A percentile compares a stretch with the other conserved stretches of the same genome.
phyloP scores from a whole-genome alignment of 37 sponge, comb jelly and placozoan species.

The Agelas oroides region DNA sequence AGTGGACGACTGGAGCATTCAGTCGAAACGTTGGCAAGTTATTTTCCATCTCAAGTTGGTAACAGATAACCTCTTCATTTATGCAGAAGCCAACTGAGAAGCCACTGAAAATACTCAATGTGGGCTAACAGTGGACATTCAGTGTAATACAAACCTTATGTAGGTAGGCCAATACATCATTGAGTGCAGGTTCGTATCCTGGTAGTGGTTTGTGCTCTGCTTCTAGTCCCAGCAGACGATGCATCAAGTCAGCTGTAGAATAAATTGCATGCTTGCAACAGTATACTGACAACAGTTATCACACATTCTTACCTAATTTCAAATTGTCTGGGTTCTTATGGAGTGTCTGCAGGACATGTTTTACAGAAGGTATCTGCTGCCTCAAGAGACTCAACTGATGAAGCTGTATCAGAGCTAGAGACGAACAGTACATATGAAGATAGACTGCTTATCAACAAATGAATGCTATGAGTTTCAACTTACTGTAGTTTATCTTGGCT shows the following conservation, averaged over 20 bases:
- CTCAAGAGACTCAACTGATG: constrained; percentile 7
- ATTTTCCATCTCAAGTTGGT: no score
- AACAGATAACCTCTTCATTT: no score
- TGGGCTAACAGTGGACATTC: not conserved
- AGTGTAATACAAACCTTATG: constrained; percentile 28
- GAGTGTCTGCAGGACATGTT: constrained; percentile 3
- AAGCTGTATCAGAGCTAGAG: constrained; percentile 2
- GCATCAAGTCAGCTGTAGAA: constrained; percentile 13
- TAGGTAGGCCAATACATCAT: constrained; percentile 24
- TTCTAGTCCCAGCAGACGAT: constrained; percentile 44
- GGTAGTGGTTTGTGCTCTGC: constrained; percentile 42
- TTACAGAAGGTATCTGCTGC: constrained; percentile 25
- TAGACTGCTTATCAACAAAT: not conserved
- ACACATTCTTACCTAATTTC: no score
- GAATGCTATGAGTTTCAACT: no score
- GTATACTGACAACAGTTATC: no score
- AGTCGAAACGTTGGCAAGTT: no score
- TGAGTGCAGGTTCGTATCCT: constrained; percentile 26
- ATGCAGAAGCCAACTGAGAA: no score
- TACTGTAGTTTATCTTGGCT: constrained; percentile 26
- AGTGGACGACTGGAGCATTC: no score
- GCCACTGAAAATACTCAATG: no score
- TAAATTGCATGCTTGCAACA: no score
- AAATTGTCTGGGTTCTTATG: constrained; percentile 22
- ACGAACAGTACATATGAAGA: no score